A percentile compares a stretch with the other conserved stretches of the same genome.
phyloP scores from a whole-genome alignment of 1,140 invertebrate species.

The Pseudomyrmex sp. region DNA sequence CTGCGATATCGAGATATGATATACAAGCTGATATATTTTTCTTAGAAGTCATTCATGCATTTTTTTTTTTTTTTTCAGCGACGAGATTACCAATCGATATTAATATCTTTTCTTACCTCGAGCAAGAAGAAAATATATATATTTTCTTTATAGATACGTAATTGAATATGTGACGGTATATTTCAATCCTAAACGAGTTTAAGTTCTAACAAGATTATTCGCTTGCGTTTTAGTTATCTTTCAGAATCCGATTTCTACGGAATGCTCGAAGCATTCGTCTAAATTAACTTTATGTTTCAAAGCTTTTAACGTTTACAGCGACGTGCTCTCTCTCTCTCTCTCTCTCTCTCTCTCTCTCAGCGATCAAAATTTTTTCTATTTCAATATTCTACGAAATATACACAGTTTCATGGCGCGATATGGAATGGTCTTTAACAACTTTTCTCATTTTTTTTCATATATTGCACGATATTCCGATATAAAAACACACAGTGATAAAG shows the following conservation, averaged over 20 bases:
- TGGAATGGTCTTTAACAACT: neutral
- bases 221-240: neutral
- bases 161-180: neutral
- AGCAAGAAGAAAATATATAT: no score
- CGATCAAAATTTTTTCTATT: constrained; percentile 20
- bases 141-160: neutral
- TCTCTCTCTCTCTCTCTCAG: no score
- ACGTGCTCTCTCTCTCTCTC: neutral
- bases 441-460: constrained; percentile 22
- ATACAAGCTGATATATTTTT: constrained; percentile 4
- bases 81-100: no score
- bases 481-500: constrained; percentile 6
- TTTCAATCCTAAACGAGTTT: neutral
- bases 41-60: neutral
- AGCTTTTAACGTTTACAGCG: constrained; percentile 14
- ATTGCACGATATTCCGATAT: constrained; percentile 11
- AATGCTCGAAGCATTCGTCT: neutral
- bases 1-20: constrained; percentile 44
- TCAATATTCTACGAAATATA: constrained; percentile 10
- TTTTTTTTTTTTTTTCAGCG: neutral
- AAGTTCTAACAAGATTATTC: neutral
- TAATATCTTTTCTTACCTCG: no score
- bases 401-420: neutral
- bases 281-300: constrained; percentile 17
- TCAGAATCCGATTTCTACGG: neutral